Conservation (phyloP, 1,140 invertebrate genomes). For the Papilio polytes region DNA sequence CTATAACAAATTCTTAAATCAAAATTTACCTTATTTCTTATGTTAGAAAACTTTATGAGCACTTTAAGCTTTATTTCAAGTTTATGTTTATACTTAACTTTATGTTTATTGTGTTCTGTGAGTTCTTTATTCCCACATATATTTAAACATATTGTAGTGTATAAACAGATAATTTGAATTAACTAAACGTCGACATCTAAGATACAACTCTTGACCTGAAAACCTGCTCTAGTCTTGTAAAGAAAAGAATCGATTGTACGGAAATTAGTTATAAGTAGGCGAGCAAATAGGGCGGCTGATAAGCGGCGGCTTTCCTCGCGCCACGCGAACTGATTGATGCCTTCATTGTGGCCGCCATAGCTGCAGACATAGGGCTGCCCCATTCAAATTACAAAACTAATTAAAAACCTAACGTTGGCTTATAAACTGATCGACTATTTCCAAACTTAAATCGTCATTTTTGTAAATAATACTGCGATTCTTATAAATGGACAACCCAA, state of each 20-base stretch:
- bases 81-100: slow-evolving; percentile 11
- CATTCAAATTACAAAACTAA: not conserved
- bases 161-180: too few relatives aligned
- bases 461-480: too few relatives aligned
- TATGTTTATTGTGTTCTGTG: not conserved
- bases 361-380: slow-evolving; percentile 15
- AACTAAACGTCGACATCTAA: not conserved
- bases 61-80: not conserved
- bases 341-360: slow-evolving; percentile 51
- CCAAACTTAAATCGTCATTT: too few relatives aligned
- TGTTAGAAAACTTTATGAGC: not conserved
- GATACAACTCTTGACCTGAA: not conserved
- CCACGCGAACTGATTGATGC: slow-evolving; percentile 63
- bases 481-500: too few relatives aligned
- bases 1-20: not conserved
- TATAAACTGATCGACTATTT: not conserved
- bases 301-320: slow-evolving; percentile 52
- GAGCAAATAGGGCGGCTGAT: slow-evolving; percentile 57
- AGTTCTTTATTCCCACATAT: not conserved
- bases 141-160: not conserved
- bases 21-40: not conserved
- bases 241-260: slow-evolving; percentile 50
- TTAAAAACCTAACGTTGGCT: not conserved
- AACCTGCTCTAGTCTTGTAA: slow-evolving; percentile 12
- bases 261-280: slow-evolving; percentile 59